A percentile compares a stretch with the other conserved stretches of the same genome.
These are phyloP conservation scores for Heliangelus exortis DNA, from an alignment of 2,797 vertebrate species.

Conservation along the genomic window DNA sequence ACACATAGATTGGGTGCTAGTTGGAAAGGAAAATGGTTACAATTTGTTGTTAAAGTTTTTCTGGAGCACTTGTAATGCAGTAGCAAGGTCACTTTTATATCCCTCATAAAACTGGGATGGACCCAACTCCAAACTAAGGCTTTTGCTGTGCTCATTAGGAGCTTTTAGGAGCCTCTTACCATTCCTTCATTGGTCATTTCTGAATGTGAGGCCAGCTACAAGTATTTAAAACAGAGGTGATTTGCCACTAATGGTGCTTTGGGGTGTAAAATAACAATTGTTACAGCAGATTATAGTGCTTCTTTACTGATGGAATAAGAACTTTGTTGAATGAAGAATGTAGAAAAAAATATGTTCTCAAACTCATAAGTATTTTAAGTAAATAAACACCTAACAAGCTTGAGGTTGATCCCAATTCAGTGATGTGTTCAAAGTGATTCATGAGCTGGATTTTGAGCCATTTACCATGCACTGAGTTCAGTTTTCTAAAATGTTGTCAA, in stretches of 20 bases:
- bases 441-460: background rate
- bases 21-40: background rate
- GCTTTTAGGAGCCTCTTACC: conserved; percentile 4
- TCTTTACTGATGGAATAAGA: background rate
- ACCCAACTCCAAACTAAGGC: background rate
- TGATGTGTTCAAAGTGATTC: background rate
- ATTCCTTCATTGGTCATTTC: background rate
- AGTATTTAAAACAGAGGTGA: background rate
- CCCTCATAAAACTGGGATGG: background rate
- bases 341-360: background rate
- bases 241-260: background rate
- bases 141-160: background rate
- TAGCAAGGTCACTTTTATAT: conserved; percentile 1
- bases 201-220: background rate
- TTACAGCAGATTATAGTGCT: background rate
- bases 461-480: background rate
- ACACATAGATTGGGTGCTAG: background rate
- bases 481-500: background rate
- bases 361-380: background rate
- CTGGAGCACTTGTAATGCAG: background rate
- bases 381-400: background rate
- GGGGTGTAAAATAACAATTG: background rate
- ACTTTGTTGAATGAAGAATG: background rate
- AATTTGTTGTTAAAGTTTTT: background rate
- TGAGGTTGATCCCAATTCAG: background rate